Evolutionary conservation across 2,888 invertebrate genomes (phyloP).

Genomic region (Drosophila percnosoma): DNA sequence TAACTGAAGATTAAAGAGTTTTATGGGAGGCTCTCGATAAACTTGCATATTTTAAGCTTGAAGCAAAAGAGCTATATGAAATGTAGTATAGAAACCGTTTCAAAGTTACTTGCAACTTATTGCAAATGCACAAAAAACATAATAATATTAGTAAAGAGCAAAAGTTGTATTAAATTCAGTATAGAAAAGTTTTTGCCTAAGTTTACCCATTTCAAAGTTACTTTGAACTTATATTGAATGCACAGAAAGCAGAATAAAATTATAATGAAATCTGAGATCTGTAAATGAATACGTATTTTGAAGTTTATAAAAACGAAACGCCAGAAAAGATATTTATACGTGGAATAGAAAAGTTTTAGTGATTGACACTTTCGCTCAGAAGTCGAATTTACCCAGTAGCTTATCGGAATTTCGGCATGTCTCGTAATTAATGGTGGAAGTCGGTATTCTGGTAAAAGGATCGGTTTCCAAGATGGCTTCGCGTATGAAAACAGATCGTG

Average conservation of each 20-base stretch:
- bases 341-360: not conserved
- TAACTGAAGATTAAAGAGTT: not conserved
- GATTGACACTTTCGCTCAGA: not conserved
- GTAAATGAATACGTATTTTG: not conserved
- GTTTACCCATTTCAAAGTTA: not conserved
- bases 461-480: not conserved
- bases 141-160: not conserved
- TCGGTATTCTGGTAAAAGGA: not conserved
- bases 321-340: not conserved
- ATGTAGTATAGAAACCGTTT: not conserved
- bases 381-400: not conserved
- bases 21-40: not conserved
- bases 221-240: not conserved
- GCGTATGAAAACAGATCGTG: not conserved
- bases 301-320: not conserved
- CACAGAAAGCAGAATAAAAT: not conserved
- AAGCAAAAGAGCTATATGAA: not conserved
- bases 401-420: too few relatives aligned
- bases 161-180: not conserved
- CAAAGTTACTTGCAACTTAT: not conserved
- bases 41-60: not conserved
- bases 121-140: too few relatives aligned
- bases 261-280: not conserved
- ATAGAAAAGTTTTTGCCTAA: not conserved
- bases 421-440: not conserved